Evolutionary conservation across 2,113 vertebrate species (phyloP).

Genomic region (Cynopterus brachyotis): DNA sequence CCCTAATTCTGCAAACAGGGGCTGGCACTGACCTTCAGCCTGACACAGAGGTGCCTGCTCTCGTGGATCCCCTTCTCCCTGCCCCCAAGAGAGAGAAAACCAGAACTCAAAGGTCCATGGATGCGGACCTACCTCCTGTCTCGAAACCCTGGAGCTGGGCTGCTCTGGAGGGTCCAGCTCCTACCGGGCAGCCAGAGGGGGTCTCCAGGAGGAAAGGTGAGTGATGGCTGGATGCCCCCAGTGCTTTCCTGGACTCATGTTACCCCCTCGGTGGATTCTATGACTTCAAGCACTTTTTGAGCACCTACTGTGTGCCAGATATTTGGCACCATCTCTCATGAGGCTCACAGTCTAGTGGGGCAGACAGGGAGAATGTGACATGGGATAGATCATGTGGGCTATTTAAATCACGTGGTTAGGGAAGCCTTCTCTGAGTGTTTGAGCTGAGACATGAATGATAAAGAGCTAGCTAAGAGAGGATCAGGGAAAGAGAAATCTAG

Average conservation of each 20-base stretch:
- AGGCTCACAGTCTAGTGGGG: not conserved
- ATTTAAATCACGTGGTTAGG: not conserved
- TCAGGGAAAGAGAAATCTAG: not conserved
- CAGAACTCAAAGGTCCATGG: not conserved
- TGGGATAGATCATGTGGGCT: not conserved
- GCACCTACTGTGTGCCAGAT: not conserved
- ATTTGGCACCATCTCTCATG: not conserved
- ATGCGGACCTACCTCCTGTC: not conserved
- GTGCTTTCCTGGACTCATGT: not conserved
- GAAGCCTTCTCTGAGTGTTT: not conserved
- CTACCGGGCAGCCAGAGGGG: not conserved
- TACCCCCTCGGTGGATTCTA: not conserved
- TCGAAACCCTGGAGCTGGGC: conserved; percentile 32
- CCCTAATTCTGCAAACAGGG: not conserved
- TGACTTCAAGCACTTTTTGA: not conserved
- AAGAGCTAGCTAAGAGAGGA: not conserved
- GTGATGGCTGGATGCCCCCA: not conserved
- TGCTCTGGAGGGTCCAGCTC: not conserved
- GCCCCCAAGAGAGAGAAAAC: not conserved
- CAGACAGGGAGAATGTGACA: not conserved
- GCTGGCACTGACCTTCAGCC: not conserved
- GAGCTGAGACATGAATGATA: not conserved
- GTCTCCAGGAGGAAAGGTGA: conserved; percentile 61
- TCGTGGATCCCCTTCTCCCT: not conserved
- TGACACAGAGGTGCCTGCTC: not conserved